phyloP scores from a whole-genome alignment of 2,888 invertebrate species.

The Synanthedon andrenaeformis region DNA sequence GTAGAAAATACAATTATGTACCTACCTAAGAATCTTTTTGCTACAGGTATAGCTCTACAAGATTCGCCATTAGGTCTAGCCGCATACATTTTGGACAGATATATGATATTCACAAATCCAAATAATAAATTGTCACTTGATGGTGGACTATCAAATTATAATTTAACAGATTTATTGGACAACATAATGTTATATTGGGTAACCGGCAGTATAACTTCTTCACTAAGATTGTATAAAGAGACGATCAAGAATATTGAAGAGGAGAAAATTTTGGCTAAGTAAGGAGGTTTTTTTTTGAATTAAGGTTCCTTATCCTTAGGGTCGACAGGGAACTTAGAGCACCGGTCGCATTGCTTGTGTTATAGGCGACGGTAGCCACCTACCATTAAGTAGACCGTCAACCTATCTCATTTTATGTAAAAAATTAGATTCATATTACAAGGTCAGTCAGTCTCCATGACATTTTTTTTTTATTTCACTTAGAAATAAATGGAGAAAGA shows the following conservation, averaged over 20 bases:
- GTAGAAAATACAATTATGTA: too few species aligned
- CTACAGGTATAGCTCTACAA: conserved; percentile 74
- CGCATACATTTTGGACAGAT: conserved; percentile 89
- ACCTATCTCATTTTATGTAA: too few species aligned
- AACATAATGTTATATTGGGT: conserved; percentile 70
- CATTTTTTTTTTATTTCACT: too few species aligned
- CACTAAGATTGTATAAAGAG: conserved; percentile 75
- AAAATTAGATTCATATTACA: too few species aligned
- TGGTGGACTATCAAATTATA: conserved; percentile 70
- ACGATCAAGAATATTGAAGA: conserved; percentile 31
- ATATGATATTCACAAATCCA: conserved; percentile 75
- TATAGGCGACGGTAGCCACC: too few species aligned
- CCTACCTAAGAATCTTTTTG: not conserved
- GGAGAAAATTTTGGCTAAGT: conserved; percentile 42
- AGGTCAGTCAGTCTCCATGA: too few species aligned
- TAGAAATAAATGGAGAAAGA: too few species aligned
- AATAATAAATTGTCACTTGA: conserved; percentile 61
- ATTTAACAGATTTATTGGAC: conserved; percentile 50
- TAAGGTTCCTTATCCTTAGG: not conserved
- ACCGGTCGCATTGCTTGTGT: too few species aligned
- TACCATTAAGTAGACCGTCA: too few species aligned
- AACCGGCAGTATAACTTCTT: conserved; percentile 54
- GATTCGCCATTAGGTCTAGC: conserved; percentile 88
- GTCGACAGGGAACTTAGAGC: too few species aligned
- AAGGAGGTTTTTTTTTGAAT: conserved; percentile 14